These are phyloP conservation scores for Sparus aurata DNA, from an alignment of 2,797 vertebrate genomes.

Conservation along the genomic window DNA sequence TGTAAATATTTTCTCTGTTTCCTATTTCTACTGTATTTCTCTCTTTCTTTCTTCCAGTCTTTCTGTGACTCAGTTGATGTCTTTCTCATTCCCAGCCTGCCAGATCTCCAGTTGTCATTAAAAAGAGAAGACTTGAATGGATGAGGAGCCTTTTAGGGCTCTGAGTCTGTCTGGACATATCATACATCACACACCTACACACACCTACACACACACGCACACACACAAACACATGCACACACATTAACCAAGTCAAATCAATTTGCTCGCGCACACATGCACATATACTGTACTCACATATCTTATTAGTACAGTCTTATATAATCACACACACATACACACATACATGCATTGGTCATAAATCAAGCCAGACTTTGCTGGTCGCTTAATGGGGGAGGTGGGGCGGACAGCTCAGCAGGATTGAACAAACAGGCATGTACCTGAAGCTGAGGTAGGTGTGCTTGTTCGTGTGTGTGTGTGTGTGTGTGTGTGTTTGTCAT, in stretches of 20 bases:
- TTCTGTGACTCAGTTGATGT: neutral
- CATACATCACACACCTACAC: conserved; percentile 37
- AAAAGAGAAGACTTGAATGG: conserved; percentile 19
- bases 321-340: conserved; percentile 19
- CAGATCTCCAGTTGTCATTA: conserved; percentile 19
- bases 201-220: conserved; percentile 3
- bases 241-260: neutral
- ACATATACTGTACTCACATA: conserved; percentile 2
- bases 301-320: conserved; percentile 20
- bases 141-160: conserved; percentile 27
- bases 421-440: conserved; percentile 11
- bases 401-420: conserved; percentile 24
- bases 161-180: conserved; percentile 30
- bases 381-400: conserved; percentile 35
- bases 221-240: neutral
- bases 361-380: conserved; percentile 43
- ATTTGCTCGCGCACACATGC: neutral
- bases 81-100: neutral
- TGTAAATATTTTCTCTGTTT: neutral
- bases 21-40: neutral
- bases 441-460: conserved; percentile 15
- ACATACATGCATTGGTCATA: conserved; percentile 26
- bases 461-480: neutral
- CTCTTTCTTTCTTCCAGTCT: neutral
- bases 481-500: neutral